Base-by-base conservation (phyloP, 1,140 invertebrate genomes). In the Liolophura sinensis region DNA sequence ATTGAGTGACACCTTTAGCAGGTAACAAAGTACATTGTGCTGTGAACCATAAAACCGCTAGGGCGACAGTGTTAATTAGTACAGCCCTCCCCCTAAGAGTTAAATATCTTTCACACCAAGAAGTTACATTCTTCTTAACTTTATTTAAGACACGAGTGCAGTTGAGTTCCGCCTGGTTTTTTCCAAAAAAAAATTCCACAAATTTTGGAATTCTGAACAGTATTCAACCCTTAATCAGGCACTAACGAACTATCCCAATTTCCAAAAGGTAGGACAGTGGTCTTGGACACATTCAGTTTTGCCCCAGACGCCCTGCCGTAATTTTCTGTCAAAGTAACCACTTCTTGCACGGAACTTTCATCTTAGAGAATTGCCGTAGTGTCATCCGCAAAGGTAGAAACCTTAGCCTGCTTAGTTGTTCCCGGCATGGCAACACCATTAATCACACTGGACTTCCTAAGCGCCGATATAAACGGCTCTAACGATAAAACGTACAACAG, bases 401-500 rank as follows among this genome's bases (percentile, higher is more conserved):
- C 27, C 27, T 63, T 63, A 9, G 48, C 27, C 20, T 52, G 24
- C 15, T 52, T 40, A 31, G 20, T 5, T 5, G n/a, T 25, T 52
- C 48, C 61, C 1, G 61, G 61, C 25, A 63, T 15, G 14, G 20
- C 7, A 3, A 63, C 22, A 20, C 61, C 61, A 14, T 27, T 20
- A 20, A 63, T 63, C 1, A 16, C 24, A 7, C n/a, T n/a, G 7
- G 49, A 24, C 18, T 20, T 4, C 3, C 61, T 15, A 16, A 62
- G 54, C 25, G 22, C 47, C 18, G 18, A 1, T n/a, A 24, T 50
- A 24, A 67, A 22, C 56, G 74, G 72, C 27, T 85, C 78, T 0
- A 85, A 64, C 0, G 74, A 75, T 0, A 86, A 55, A 60, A 83
- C 82, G 67, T 85, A 86, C 0, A 82, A 63, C 0, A 82, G 59